Conservation (phyloP, 2,888 invertebrate species). For the Muschampia plurimacula region DNA sequence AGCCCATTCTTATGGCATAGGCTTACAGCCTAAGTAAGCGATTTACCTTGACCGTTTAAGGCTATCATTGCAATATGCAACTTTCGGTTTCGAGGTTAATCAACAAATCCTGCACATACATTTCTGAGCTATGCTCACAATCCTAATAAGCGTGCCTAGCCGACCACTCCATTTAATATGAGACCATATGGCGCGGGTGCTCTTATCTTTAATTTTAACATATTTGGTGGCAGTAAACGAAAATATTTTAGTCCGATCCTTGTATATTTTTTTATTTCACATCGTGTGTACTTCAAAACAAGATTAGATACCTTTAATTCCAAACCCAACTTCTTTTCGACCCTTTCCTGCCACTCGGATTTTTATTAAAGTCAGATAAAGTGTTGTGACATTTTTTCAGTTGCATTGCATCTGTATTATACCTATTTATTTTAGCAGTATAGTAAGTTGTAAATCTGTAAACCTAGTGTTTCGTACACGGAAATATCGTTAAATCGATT, state of each 20-base stretch:
- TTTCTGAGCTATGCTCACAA: conserved; percentile 50
- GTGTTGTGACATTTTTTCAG: conserved; percentile 54
- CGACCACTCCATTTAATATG: conserved; percentile 29
- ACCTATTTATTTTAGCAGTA: conserved; percentile 46
- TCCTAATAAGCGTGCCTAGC: conserved; percentile 58
- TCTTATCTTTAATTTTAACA: neutral
- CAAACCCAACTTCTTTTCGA: conserved; percentile 32
- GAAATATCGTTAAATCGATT: conserved; percentile 52
- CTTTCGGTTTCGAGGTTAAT: conserved; percentile 77
- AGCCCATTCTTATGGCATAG: conserved; percentile 9
- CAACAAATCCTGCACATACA: conserved; percentile 57
- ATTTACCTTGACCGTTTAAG: conserved; percentile 76
- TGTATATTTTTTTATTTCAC: no score
- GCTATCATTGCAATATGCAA: conserved; percentile 59
- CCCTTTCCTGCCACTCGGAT: conserved; percentile 37
- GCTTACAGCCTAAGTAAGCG: conserved; percentile 51
- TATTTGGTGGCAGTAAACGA: neutral
- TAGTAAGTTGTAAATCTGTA: conserved; percentile 54
- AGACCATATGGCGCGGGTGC: conserved; percentile 24
- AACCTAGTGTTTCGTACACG: conserved; percentile 37
- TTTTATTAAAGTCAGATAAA: conserved; percentile 56
- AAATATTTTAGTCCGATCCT: neutral
- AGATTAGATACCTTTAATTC: conserved; percentile 24
- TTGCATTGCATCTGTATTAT: conserved; percentile 53
- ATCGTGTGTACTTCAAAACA: no score